Evolutionary conservation across 2,888 invertebrate species (phyloP), one percentile per base, ranked within the genome.

Genomic region (Sphaerophoria taeniata): DNA sequence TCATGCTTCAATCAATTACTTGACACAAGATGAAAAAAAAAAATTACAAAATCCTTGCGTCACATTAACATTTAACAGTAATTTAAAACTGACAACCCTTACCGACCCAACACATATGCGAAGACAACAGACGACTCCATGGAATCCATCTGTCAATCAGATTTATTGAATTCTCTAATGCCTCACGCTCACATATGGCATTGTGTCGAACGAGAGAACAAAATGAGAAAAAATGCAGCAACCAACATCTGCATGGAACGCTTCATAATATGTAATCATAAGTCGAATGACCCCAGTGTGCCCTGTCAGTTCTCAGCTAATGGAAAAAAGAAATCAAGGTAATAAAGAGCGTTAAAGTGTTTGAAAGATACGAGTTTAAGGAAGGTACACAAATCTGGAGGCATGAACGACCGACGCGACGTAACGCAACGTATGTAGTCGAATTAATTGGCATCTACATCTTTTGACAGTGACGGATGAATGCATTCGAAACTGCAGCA

Each of bases 391-490:
- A 43, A 9, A 43, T 3, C 11, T 43, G n/a, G 6, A 36, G 31
- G 7, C 16, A 70, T 24, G 24, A 24, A 24, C 24, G 24, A 24
- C 24, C 24, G 24, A 24, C 24, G 24, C 24, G 24, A 24, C 24
- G 24, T 58, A 65, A 24, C 24, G 24, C 24, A 2, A 24, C 24
- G 24, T 58, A 65, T 12, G 43, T 43, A 51, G 70, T 70, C 73
- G 51, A 75, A 51, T 78, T 78, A 83, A 83, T 83, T 83, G 79
- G 78, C 60, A 69, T 75, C 65, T 65, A 65, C 33, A 65, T 49
- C 79, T 16, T 53, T n/a, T 76, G 84, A 84, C 84, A 84, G 75
- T 84, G 84, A 80, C 79, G 76, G 49, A 85, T 85, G 84, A 80
- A 80, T 80, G 80, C 63, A 84, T 80, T 76, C 80, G 55, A 45